These are phyloP conservation scores for Sebastolobus alascanus DNA, from an alignment of 2,797 vertebrate species.

Conservation along the genomic window DNA sequence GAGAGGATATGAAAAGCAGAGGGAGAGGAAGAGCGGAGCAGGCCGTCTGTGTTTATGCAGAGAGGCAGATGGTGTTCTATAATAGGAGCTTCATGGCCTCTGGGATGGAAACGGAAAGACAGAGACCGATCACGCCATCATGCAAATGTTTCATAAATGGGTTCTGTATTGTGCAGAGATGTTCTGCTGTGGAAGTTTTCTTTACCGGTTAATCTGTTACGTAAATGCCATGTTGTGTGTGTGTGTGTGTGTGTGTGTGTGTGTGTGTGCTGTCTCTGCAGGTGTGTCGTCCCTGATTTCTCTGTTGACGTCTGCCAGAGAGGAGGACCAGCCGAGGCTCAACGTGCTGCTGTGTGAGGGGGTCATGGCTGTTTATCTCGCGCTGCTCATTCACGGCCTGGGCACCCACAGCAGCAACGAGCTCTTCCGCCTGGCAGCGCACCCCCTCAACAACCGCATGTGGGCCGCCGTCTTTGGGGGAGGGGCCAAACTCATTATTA, in stretches of 20 bases:
- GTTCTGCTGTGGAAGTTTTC: not conserved
- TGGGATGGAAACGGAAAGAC: conserved; percentile 72
- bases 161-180: conserved; percentile 35
- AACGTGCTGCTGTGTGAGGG: conserved; percentile 95
- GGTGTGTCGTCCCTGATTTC: conserved; percentile 97
- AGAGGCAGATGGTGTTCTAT: conserved; percentile 82
- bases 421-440: conserved; percentile 95
- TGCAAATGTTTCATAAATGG: conserved; percentile 51
- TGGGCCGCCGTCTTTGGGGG: conserved; percentile 98
- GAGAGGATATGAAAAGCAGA: conserved; percentile 42
- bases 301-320: conserved; percentile 91
- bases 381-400: conserved; percentile 94
- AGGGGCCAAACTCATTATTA: conserved; percentile 94
- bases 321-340: conserved; percentile 94
- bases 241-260: conserved; percentile 16
- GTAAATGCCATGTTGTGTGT: conserved; percentile 1
- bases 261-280: conserved; percentile 65
- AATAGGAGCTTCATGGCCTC: conserved; percentile 76
- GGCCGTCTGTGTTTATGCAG: conserved; percentile 71
- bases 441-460: conserved; percentile 96
- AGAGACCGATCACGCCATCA: conserved; percentile 62
- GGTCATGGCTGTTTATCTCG: conserved; percentile 95
- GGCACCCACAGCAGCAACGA: conserved; percentile 95
- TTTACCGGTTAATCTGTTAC: not conserved
- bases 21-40: conserved; percentile 49